These are phyloP conservation scores for Rhadinocentrus ornatus DNA, from an alignment of 2,797 vertebrate genomes.

Conservation along the genomic window DNA sequence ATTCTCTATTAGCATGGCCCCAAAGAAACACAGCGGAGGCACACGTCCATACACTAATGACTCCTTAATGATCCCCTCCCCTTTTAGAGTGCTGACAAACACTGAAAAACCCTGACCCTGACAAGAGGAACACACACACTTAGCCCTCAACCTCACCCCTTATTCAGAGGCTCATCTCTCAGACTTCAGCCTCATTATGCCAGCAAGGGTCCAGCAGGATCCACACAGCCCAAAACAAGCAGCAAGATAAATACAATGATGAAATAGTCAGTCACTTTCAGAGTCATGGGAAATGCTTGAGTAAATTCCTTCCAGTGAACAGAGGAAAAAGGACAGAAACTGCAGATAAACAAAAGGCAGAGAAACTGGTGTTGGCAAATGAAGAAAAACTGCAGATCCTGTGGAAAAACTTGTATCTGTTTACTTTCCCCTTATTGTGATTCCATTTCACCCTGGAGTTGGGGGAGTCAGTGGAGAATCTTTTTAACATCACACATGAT, in stretches of 20 bases:
- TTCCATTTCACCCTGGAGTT: conserved; percentile 64
- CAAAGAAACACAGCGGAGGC: conserved; percentile 53
- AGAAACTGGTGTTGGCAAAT: conserved; percentile 15
- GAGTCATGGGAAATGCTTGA: conserved; percentile 45
- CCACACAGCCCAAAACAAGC: conserved; percentile 31
- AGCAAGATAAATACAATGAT: conserved; percentile 65
- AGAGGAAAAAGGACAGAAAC: conserved; percentile 41
- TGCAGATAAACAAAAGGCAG: conserved; percentile 56
- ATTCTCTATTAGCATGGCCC: conserved; percentile 55
- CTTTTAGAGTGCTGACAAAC: conserved; percentile 63
- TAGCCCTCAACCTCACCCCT: conserved; percentile 52
- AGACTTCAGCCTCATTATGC: conserved; percentile 55
- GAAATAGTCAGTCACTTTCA: conserved; percentile 58
- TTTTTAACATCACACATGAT: conserved; percentile 74
- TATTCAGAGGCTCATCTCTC: conserved; percentile 67
- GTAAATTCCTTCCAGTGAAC: conserved; percentile 62
- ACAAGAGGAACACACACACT: conserved; percentile 74
- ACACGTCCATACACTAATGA: conserved; percentile 75
- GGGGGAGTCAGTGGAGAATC: conserved; percentile 68
- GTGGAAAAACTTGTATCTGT: conserved; percentile 48
- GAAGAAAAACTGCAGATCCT: conserved; percentile 30
- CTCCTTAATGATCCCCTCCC: conserved; percentile 76
- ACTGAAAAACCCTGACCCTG: conserved; percentile 72
- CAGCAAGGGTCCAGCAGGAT: conserved; percentile 36
- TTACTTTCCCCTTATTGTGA: conserved; percentile 55